Evolutionary conservation across 2,797 vertebrate genomes (phyloP).

Genomic region (Poecilia gillii): DNA sequence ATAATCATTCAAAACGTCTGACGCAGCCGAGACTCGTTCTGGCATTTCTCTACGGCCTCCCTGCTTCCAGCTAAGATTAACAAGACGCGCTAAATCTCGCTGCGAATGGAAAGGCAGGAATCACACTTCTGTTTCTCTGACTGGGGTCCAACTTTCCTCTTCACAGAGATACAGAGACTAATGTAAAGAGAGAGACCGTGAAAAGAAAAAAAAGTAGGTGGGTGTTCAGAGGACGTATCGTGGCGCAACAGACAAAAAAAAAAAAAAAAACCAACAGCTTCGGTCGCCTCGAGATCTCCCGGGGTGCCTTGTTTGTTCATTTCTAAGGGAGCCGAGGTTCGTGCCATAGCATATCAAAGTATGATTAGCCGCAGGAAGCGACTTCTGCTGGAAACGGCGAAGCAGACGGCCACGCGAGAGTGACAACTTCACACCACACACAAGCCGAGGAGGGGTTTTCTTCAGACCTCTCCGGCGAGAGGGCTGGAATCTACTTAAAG

Average conservation of each 20-base stretch:
- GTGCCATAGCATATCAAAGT: constrained; percentile 68
- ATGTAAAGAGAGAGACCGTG: constrained; percentile 66
- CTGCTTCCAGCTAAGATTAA: constrained; percentile 52
- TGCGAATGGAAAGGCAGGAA: constrained; percentile 42
- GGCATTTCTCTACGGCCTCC: constrained; percentile 29
- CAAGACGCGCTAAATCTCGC: constrained; percentile 54
- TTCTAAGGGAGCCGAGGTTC: constrained; percentile 53
- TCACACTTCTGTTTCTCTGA: constrained; percentile 53
- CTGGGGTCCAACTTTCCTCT: constrained; percentile 59
- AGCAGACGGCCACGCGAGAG: constrained; percentile 19
- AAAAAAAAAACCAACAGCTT: constrained; percentile 27
- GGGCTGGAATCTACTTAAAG: constrained; percentile 4
- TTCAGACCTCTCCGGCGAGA: constrained; percentile 1
- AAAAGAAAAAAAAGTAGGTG: constrained; percentile 50
- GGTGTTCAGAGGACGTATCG: constrained; percentile 64
- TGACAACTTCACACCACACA: constrained; percentile 36
- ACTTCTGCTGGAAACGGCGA: constrained; percentile 43
- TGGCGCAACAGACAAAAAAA: constrained; percentile 56
- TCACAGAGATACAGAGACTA: constrained; percentile 52
- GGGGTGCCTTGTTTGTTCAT: constrained; percentile 56
- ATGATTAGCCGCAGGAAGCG: constrained; percentile 71
- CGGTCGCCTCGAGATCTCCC: constrained; percentile 49
- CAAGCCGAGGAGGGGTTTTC: not conserved
- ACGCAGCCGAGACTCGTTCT: constrained; percentile 46
- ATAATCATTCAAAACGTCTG: constrained; percentile 32